Conservation (phyloP, 2,113 vertebrate species). For the Lepisosteus osseus region DNA sequence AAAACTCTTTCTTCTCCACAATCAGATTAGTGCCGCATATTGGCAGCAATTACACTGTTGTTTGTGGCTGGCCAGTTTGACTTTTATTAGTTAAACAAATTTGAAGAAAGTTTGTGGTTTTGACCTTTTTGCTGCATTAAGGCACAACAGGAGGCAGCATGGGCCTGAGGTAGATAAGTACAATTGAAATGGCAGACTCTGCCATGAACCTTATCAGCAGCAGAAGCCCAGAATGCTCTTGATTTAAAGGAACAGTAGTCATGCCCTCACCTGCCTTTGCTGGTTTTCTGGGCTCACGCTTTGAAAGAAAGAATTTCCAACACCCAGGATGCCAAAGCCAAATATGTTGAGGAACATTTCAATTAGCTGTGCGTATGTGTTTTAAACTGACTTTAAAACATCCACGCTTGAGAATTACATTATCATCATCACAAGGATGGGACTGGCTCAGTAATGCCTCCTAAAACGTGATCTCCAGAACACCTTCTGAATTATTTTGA, state of each 20-base stretch:
- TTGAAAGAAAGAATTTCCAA: no score
- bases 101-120: slow-evolving; percentile 58
- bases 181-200: neutral
- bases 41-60: slow-evolving; percentile 55
- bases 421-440: no score
- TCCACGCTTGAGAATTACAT: no score
- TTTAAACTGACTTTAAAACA: no score
- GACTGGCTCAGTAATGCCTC: no score
- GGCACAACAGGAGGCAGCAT: slow-evolving; percentile 31
- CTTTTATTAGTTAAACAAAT: slow-evolving; percentile 65
- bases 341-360: no score
- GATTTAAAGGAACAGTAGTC: neutral
- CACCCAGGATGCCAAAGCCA: no score
- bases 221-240: neutral
- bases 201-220: slow-evolving; percentile 16
- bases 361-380: no score
- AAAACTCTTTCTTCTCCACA: slow-evolving; percentile 44
- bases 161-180: slow-evolving; percentile 21
- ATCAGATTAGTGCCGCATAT: slow-evolving; percentile 55
- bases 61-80: slow-evolving; percentile 44
- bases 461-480: no score
- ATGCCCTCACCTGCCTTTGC: neutral
- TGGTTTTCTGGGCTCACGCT: no score
- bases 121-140: slow-evolving; percentile 60
- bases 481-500: no score